A percentile compares a stretch with the other conserved stretches of the same genome.
Evolutionary conservation across 1,140 invertebrate species (phyloP).

Genomic region (Drosophila asahinai): DNA sequence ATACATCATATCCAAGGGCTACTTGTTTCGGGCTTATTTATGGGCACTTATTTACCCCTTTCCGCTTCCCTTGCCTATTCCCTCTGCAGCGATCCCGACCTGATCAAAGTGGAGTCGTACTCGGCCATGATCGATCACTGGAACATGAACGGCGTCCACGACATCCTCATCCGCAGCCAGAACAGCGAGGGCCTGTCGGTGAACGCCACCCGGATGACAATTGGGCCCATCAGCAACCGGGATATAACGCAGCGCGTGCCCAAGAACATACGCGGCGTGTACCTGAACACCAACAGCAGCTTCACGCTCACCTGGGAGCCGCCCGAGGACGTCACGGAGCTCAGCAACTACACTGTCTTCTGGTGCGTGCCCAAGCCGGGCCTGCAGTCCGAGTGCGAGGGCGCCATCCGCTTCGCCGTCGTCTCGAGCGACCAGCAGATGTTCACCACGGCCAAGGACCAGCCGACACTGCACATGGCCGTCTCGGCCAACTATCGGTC

Average conservation of each 20-base stretch:
- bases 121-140: slow-evolving; percentile 67
- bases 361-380: slow-evolving; percentile 71
- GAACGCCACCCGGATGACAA: slow-evolving; percentile 59
- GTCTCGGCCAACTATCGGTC: slow-evolving; percentile 72
- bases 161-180: slow-evolving; percentile 63
- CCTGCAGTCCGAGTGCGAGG: slow-evolving; percentile 64
- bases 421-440: slow-evolving; percentile 36
- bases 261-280: slow-evolving; percentile 67
- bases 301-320: slow-evolving; percentile 73
- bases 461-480: slow-evolving; percentile 62
- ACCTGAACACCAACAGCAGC: slow-evolving; percentile 64
- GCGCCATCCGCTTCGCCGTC: slow-evolving; percentile 66
- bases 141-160: slow-evolving; percentile 49
- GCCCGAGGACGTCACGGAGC: slow-evolving; percentile 41
- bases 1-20: neutral
- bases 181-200: slow-evolving; percentile 64
- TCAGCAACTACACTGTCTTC: slow-evolving; percentile 76
- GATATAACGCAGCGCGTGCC: slow-evolving; percentile 47
- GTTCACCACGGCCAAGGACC: slow-evolving; percentile 52
- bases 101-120: slow-evolving; percentile 49
- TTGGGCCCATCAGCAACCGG: slow-evolving; percentile 51
- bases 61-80: neutral
- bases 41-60: neutral
- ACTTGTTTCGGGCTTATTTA: neutral
- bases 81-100: slow-evolving; percentile 35